These are phyloP conservation scores for Rhorus exstirpatorius DNA, from an alignment of 2,888 invertebrate genomes.

Conservation along the genomic window DNA sequence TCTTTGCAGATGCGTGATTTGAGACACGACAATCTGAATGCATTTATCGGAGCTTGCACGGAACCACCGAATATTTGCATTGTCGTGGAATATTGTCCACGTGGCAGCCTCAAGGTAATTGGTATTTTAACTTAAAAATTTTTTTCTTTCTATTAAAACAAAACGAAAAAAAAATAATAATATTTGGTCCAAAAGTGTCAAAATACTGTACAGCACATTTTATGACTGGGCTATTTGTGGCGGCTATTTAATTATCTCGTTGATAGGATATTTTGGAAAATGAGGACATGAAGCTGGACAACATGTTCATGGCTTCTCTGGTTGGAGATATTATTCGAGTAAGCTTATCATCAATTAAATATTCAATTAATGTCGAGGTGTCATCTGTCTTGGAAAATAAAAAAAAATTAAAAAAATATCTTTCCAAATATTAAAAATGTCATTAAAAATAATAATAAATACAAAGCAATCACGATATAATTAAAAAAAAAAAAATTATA, in stretches of 20 bases:
- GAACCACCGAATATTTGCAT: conserved; percentile 96
- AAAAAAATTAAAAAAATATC: neutral
- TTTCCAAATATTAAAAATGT: too few species aligned
- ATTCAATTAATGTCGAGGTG: too few species aligned
- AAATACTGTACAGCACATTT: neutral
- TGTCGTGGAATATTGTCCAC: conserved; percentile 95
- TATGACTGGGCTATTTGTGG: too few species aligned
- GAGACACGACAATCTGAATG: conserved; percentile 96
- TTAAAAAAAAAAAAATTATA: too few species aligned
- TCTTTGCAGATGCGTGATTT: conserved; percentile 93
- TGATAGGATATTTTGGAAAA: conserved; percentile 96
- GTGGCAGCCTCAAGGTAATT: conserved; percentile 95
- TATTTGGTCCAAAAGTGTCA: neutral
- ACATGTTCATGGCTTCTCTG: conserved; percentile 98
- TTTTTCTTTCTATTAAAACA: neutral
- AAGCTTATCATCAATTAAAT: conserved; percentile 83
- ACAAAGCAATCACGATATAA: too few species aligned
- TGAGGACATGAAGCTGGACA: conserved; percentile 97
- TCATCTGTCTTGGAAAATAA: too few species aligned
- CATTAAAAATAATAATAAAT: neutral
- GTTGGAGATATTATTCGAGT: conserved; percentile 98
- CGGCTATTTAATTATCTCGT: conserved; percentile 71
- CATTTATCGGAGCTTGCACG: conserved; percentile 96
- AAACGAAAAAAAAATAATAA: neutral
- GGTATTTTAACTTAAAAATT: conserved; percentile 42